phyloP scores from a whole-genome alignment of 1,140 invertebrate species.

The Neotoxoptera formosana region DNA sequence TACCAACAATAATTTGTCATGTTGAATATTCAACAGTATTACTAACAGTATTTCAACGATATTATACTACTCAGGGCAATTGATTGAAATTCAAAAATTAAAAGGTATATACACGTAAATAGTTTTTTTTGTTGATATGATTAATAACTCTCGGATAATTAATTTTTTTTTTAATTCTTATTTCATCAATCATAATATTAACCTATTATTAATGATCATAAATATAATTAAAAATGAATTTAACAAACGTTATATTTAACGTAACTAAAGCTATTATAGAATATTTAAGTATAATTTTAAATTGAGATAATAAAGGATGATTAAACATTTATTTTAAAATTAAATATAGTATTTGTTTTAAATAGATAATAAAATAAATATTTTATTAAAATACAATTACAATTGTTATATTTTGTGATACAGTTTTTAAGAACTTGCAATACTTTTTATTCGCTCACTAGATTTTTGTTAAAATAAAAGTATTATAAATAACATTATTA shows the following conservation, averaged over 20 bases:
- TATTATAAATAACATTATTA: no score
- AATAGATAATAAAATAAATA: no score
- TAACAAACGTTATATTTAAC: not conserved
- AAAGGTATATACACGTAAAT: not conserved
- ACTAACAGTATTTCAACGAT: not conserved
- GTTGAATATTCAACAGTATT: not conserved
- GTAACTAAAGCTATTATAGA: not conserved
- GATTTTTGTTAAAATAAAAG: not conserved
- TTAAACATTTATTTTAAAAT: not conserved
- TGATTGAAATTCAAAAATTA: not conserved
- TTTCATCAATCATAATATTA: conserved; percentile 11
- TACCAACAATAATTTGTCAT: not conserved
- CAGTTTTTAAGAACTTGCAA: no score
- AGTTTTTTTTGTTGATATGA: not conserved
- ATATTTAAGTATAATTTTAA: not conserved
- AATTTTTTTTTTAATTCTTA: not conserved
- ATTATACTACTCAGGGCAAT: not conserved
- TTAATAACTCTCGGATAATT: conserved; percentile 10
- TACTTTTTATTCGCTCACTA: no score
- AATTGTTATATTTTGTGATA: no score
- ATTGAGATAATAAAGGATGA: no score
- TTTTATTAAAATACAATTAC: no score
- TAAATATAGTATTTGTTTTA: not conserved
- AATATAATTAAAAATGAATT: not conserved
- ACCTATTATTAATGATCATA: not conserved